Evolutionary conservation across 2,113 vertebrate species (phyloP), one percentile per base, ranked within the genome.

Genomic region (Scomber scombrus): DNA sequence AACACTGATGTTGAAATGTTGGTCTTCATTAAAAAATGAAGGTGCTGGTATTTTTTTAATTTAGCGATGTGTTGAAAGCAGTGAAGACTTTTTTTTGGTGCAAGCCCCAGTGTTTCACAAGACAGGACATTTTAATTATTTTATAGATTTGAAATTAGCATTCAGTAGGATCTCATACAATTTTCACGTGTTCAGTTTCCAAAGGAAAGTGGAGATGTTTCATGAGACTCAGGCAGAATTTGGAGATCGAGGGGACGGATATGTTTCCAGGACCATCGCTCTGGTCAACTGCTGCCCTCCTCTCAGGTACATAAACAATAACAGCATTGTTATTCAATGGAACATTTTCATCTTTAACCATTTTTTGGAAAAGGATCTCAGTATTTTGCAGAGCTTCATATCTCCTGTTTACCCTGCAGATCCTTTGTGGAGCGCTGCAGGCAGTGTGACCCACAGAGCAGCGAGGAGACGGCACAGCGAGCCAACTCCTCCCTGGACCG

Each of bases 241-340:
- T 13, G 91, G 93, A 51, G 94, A 95, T 1, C 43, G 85, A 0
- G 88, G 94, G 0, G 94, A 97, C 0, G 82, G 93, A 85, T 97
- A 95, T 12, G 85, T 96, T 73, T 86, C 93, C 77, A 94, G 93
- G 19, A 97, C 96, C 65, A 96, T 97, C 3, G 84, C 94, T 34
- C 85, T 97, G 56, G 96, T 96, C 85, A 99, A 99, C 93, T 97
- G 95, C 54, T 96, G 97, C 3, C 96, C 97, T 16, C 95, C 96
- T 3, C 95, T 98, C 87, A 95, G 96, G 97, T 95, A 74, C 3
- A 70, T 16, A 23, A 16, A 21, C 0, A 13, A 4, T 16, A 19
- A 19, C 5, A 9, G 11, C 7, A n/a, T 65, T 18, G 26, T 23
- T 11, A 29, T 64, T 63, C 16, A 21, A 19, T n/a, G 56, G 3